Evolutionary conservation across 2,113 vertebrate species (phyloP), one percentile per base, ranked within the genome.

Genomic region (Xiphias gladius): DNA sequence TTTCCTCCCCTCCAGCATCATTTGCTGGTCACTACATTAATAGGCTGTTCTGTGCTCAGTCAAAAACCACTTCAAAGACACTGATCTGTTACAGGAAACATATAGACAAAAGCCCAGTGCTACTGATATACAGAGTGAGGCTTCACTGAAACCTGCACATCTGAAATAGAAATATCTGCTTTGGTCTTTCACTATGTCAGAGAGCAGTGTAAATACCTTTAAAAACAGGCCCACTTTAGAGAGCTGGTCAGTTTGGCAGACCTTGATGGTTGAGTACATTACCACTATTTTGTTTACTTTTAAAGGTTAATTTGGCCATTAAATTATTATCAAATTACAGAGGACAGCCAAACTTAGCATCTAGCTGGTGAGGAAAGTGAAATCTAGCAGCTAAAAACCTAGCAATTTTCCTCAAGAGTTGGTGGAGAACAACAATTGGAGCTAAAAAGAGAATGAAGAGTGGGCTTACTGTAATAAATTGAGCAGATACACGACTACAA

Each of bases 21-120:
- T 50, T 73, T 39, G 65, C 68, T 88, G 92, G 90, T 92, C 92
- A 92, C 52, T 86, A 72, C 83, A 69, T 86, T 82, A 89, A 80
- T 88, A 90, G 62, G 55, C 8, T 55, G 48, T 64, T 80, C 41
- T 84, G 58, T 78, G 54, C 73, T 80, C 70, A 73, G 32, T 84
- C 76, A 72, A 83, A 84, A 88, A 74, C 89, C 90, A 90, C 90
- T 76, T 88, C 72, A 93, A 87, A 88, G 77, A 77, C 43, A 13
- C 16, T 75, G 58, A 79, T 88, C 79, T 91, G 71, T 86, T 86
- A 91, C 90, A 93, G 93, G 91, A 93, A 93, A 66, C 73, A 66
- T 39, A 86, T 39, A 86, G 35, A 81, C 79, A 85, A 83, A 73
- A 79, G 82, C 61, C 70, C 67, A 28, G 58, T 87, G 70, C 74